Evolutionary conservation across 2,888 invertebrate genomes (phyloP).

Genomic region (Leptinotarsa haldemani): DNA sequence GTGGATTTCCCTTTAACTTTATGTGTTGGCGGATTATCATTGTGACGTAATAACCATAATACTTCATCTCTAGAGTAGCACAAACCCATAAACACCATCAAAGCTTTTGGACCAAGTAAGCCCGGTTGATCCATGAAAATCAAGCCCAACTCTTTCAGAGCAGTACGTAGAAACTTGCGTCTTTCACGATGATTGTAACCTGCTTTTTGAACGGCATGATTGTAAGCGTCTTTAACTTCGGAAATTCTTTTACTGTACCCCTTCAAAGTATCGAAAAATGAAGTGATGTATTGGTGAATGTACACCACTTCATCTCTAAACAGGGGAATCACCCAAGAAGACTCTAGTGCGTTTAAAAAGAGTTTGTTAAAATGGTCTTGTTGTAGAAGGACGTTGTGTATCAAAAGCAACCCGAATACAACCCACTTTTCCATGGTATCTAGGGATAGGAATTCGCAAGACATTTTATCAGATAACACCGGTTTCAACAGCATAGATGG

Average conservation of each 20-base stretch:
- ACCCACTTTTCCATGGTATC: constrained; percentile 98
- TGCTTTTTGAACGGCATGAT: constrained; percentile 89
- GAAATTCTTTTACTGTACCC: constrained; percentile 92
- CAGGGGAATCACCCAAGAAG: constrained; percentile 92
- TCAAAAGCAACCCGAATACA: constrained; percentile 92
- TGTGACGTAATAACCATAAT: constrained; percentile 94
- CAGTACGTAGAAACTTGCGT: constrained; percentile 94
- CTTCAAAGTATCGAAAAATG: constrained; percentile 94
- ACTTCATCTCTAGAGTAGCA: constrained; percentile 98
- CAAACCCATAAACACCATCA: constrained; percentile 95
- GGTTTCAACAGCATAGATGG: constrained; percentile 95
- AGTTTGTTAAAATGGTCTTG: constrained; percentile 84
- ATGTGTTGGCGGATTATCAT: constrained; percentile 91
- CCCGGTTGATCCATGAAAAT: constrained; percentile 99
- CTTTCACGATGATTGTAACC: constrained; percentile 93
- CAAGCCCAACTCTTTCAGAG: constrained; percentile 92
- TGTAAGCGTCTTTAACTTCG: constrained; percentile 96
- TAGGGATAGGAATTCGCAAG: constrained; percentile 96
- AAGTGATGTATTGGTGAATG: constrained; percentile 92
- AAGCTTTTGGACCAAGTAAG: constrained; percentile 94
- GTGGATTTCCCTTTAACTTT: constrained; percentile 85
- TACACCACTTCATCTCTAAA: constrained; percentile 98
- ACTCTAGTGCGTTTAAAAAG: constrained; percentile 92
- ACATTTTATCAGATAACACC: constrained; percentile 94
- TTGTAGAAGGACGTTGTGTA: constrained; percentile 85